Base-by-base conservation (phyloP, 2,797 vertebrate genomes). In the Gambelia wislizenii region DNA sequence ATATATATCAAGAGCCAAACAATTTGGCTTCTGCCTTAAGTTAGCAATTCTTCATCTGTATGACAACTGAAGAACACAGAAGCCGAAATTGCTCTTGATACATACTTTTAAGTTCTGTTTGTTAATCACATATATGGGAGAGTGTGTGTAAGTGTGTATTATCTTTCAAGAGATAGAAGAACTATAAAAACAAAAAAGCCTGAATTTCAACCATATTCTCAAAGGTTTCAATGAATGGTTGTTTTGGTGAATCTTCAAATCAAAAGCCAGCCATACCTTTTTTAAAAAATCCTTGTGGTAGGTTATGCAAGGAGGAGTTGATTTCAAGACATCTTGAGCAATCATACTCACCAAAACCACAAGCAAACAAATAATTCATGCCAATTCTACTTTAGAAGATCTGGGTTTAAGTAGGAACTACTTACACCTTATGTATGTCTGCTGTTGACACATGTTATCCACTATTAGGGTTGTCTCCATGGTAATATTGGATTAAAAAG, bases 111-210 rank as follows among this genome's bases (percentile, higher is more conserved):
- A 49, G 49, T 49, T 8, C 49, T 49, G 49, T 49, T 49, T 49
- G 49, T 49, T 49, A 49, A 49, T 49, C 20, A 4, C 16, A 12
- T 52, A 9, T 52, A 13, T 52, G 52, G 10, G 52, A 10, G 52
- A 10, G 10, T 52, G 52, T 52, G 52, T 13, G 13, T 52, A 13
- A 1, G 52, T 7, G 9, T 52, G 10, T 9, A 52, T 42, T 86
- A 84, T n/a, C 86, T 69, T 12, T 83, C n/a, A 88, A 67, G 80
- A 82, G 93, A 27, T 0, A 49, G 44, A 49, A 54, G 84, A 84
- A 44, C 20, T 85, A 36, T 59, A 52, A 75, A 92, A 69, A 74
- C n/a, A n/a, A n/a, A n/a, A n/a, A 27, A 76, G 16, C 72, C 49
- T 42, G 49, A 74, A 84, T 56, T 85, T 84, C 56, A 25, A 25